Base-by-base conservation (phyloP, 2,888 invertebrate genomes). In the Orthosia cruda region DNA sequence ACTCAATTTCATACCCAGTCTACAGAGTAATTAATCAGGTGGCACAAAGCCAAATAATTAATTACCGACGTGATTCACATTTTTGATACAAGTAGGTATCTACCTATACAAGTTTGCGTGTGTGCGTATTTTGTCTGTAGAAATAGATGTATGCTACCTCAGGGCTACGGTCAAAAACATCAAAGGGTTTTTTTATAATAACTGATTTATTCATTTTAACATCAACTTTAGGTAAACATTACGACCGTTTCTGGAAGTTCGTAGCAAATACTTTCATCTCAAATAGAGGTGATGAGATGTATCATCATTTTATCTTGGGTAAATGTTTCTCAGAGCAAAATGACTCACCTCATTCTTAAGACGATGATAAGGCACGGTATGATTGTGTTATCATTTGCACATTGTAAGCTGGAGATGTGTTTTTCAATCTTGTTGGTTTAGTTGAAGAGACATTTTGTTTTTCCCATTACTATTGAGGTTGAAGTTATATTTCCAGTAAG, bases 181-280 rank as follows among this genome's bases (percentile, higher is more conserved):
- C 52, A 65, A 74, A 65, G 55, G 32, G 15, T 62, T n/a, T n/a
- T n/a, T n/a, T n/a, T n/a, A n/a, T n/a, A 57, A 52, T 74, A 78
- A 23, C 50, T 55, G 1, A 15, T 52, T 40, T 52, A 61, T 23
- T 23, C 18, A 26, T 47, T 20, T 40, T 59, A 23, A 15, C 50
- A 20, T 61, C 66, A 49, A 67, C 49, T 57, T 49, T 47, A 16
- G 20, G 15, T 62, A 77, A 61, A 83, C 71, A 20, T 57, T 71
- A 71, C 71, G 78, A 77, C 62, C 52, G 40, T 49, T 66, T 66
- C 61, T 62, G 55, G 50, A 61, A 77, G 23, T 32, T 66, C 23
- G 45, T 57, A 50, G 40, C 64, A 80, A 84, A 84, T 71, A 84
- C 71, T 75, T 84, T 81, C 54, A 65, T 69, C 64, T 26, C 16